Base-by-base conservation (phyloP, 2,797 vertebrate species). In the Phalloptychus januarius region DNA sequence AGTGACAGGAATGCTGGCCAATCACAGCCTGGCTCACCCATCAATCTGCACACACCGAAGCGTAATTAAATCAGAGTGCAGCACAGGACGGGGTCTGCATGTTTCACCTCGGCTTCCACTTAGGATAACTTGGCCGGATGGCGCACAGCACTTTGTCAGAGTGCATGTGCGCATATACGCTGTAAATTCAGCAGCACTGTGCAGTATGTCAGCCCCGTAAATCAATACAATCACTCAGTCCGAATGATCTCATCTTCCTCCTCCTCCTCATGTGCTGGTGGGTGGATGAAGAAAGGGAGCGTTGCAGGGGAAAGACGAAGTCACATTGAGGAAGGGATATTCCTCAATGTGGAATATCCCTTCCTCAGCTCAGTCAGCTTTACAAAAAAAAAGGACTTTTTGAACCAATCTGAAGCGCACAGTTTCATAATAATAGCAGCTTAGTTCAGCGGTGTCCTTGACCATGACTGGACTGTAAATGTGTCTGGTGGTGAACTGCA, bases 161-260 rank as follows among this genome's bases (percentile, higher is more conserved):
- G 73, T 33, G 42, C 28, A 18, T 16, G 0, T 63, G 70, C 76
- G 70, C 25, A 52, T 36, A 23, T 4, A 38, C 33, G 25, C 15
- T 31, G 38, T 56, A 65, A 80, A 48, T 74, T 74, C 82, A 89
- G 76, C 71, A 78, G 70, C 72, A 28, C 45, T 71, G 48, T 71
- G 61, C 71, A 80, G 75, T 75, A 81, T 88, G 71, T 86, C 84
- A 85, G 77, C 70, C 61, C 79, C 82, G 80, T 71, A 67, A 87
- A 94, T 95, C 92, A 90, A 93, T 93, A 87, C 58, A 83, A 89
- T 84, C 75, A 73, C 84, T 90, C 79, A 75, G 74, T 61, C 71
- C 78, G 79, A 87, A 88, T 92, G 91, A 94, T 84, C 89, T 94
- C 91, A 94, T 92, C 88, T 72, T 82, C 86, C 86, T 85, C 54